Evolutionary conservation across 2,113 vertebrate species (phyloP), one percentile per base, ranked within the genome.

Genomic region (Indri indri): DNA sequence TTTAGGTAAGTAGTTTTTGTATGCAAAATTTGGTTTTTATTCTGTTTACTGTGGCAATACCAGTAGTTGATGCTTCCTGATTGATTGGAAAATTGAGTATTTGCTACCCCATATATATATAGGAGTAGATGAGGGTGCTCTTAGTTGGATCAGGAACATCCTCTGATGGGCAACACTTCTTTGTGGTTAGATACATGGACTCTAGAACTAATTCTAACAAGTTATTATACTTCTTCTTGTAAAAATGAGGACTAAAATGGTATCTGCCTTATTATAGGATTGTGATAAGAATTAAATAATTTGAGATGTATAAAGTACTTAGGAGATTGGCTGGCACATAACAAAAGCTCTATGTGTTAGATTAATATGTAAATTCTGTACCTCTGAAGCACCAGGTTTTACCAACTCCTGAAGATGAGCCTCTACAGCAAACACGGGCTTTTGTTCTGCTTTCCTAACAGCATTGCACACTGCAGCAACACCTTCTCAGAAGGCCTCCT

Each of bases 401-500:
- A 27, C 18, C 52, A 59, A 6, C 27, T 22, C 18, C 47, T 34
- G 52, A 14, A 8, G 18, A 45, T 0, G 0, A 45, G 8, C 7
- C 45, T 85, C 90, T 34, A 50, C 0, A 27, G 23, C 14, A 18
- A 27, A 71, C 3, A 10, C 52, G 79, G 65, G 66, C 32, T 73
- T 61, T 37, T 59, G 50, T 17, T 47, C 6, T 77, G 13, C 34
- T 77, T 87, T 86, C 68, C 65, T 32, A 27, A 45, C 8, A 25
- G 16, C 1, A 0, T 1, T 20, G 40, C 16, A 23, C 54, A 8
- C 1, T 1, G 18, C 0, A n/a, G 17, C 45, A 40, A 14, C 0
- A 3, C 14, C 8, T 81, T 71, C 65, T 70, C 32, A 25, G 70
- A 9, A 27, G 77, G 9, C 18, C 61, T 17, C 17, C 17, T 17